Evolutionary conservation across 2,113 vertebrate species (phyloP), one percentile per base, ranked within the genome.

Genomic region (Hemiprocne comata): DNA sequence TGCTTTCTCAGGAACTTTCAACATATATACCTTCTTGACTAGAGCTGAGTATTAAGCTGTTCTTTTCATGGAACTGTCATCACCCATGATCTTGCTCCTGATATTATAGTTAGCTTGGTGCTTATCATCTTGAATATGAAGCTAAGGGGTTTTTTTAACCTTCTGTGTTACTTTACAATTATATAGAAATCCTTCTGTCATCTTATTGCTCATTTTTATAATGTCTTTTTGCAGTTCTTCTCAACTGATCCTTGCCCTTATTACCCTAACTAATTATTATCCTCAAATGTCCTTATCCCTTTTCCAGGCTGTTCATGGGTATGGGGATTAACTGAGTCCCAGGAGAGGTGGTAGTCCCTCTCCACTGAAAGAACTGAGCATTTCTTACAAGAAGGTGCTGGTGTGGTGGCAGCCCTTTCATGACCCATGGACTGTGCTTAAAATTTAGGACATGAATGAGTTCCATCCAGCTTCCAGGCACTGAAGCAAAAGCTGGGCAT

Each of bases 251-350:
- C 18, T 44, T 77, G 34, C 15, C 8, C 16, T 33, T 61, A 34
- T 48, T 84, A n/a, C 10, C 14, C 5, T 87, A 40, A 46, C 1
- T 53, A 61, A 61, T 46, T 51, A 7, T 71, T 78, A 10, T 34
- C 38, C 92, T 12, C 25, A 75, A 77, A 54, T 0, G 1, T 36
- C 34, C 7, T 75, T 54, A 36, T 4, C 2, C 4, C 1, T 2
- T 62, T 67, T 82, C 9, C 8, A 33, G 26, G 16, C 17, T 36
- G 9, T 72, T 87, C 18, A 20, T 50, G 19, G 46, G 28, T 5
- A 18, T 15, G 25, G 19, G 12, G 21, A 64, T 6, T 34, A 81
- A 4, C 44, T 13, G 12, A 51, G 11, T 36, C 17, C n/a, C 71
- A 62, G 36, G 42, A 79, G 24, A 82, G 17, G 16, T 1, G 2